Conservation (phyloP, 64 coral and sea anemone genomes). For the Porites lutea region DNA sequence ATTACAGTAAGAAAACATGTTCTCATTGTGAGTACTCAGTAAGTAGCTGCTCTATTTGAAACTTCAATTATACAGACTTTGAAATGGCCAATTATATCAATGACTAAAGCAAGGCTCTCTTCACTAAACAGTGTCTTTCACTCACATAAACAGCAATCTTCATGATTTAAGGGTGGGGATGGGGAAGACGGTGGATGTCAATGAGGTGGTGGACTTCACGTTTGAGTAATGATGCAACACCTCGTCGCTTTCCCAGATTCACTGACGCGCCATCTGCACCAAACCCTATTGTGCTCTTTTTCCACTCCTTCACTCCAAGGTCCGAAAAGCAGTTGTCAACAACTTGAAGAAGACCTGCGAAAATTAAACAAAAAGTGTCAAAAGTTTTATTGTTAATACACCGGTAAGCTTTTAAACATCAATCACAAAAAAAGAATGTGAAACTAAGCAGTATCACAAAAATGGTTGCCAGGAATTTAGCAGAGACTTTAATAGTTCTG, state of each 20-base stretch:
- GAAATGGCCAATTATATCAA: neutral
- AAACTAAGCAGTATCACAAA: neutral
- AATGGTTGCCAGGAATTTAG: constrained; percentile 8
- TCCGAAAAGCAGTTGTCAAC: neutral
- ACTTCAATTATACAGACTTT: constrained; percentile 15
- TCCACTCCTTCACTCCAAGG: constrained; percentile 2
- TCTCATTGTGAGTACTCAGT: constrained; percentile 15
- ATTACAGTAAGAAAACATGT: constrained; percentile 34
- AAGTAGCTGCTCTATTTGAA: constrained; percentile 23
- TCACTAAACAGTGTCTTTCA: constrained; percentile 9
- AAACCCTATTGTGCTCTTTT: constrained; percentile 13
- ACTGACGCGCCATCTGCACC: constrained; percentile 59
- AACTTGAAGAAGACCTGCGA: constrained; percentile 17
- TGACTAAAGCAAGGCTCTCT: neutral
- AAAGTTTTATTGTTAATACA: too few relatives aligned
- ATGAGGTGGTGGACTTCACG: neutral
- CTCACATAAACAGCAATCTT: constrained; percentile 6
- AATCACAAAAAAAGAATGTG: too few relatives aligned
- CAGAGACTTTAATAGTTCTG: neutral
- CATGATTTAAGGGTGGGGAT: constrained; percentile 16
- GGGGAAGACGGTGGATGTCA: constrained; percentile 17
- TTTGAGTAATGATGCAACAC: constrained; percentile 10
- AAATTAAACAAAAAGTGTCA: neutral
- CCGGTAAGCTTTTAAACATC: too few relatives aligned
- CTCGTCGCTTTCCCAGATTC: constrained; percentile 37